Base-by-base conservation (phyloP, 2,888 invertebrate genomes). In the Oegoconia quadripuncta region DNA sequence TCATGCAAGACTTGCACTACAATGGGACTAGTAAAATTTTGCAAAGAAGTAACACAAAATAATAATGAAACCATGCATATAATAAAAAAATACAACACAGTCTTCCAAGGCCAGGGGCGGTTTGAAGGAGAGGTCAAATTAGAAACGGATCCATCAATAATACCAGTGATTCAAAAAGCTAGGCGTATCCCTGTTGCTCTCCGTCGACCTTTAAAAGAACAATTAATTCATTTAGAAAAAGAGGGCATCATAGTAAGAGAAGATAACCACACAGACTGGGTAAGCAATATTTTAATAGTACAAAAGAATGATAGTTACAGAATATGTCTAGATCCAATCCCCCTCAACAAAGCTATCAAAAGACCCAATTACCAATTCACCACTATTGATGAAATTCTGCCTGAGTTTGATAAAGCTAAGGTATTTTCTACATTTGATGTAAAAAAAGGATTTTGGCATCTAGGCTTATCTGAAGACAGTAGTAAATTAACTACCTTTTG, bases 241-340 rank as follows among this genome's bases (percentile, higher is more conserved):
- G 34, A 44, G n/a, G 37, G 36, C 0, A 41, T 48, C 7, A 48
- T 48, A 18, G 32, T 16, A 2, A 39, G 34, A 12, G 39, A 34
- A 15, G 28, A 20, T 4, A 20, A 14, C 1, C 37, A 40, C 20
- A 40, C 40, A 12, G 44, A 44, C 15, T 40, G 40, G 37, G 40
- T 42, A 35, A 31, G 22, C 13, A 40, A 39, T 12, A 37, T 34
- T 14, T 20, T 34, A 30, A 31, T 43, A 15, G 29, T 41, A n/a
- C 32, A 34, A 32, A 39, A 29, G 18, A 28, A 25, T 12, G 26
- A 35, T 12, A 34, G 27, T 3, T 32, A 36, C 6, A 38, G 45
- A 38, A 31, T 42, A 29, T 48, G 48, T 29, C 23, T 48, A 12
- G 48, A 48, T 27, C 45, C 48, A 3, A 37, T 34, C n/a, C 41